phyloP scores from a whole-genome alignment of 2,797 vertebrate species.

The Diplodus sargus region DNA sequence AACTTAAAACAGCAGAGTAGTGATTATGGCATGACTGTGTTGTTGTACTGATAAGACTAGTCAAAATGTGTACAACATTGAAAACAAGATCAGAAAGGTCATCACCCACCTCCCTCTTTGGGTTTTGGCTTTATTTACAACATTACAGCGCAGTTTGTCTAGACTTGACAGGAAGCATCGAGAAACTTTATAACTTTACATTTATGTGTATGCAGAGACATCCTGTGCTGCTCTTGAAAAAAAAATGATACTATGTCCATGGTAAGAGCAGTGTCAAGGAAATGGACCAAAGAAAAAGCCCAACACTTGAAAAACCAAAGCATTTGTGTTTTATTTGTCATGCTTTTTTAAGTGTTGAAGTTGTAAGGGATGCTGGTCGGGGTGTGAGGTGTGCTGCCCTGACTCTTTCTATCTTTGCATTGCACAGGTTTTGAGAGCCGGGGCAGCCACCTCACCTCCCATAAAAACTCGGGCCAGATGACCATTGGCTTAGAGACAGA shows the following conservation, averaged over 20 bases:
- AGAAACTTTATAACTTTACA: background rate
- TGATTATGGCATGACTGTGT: background rate
- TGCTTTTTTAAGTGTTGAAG: slow-evolving; percentile 35
- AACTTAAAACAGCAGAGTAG: background rate
- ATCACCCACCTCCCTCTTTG: background rate
- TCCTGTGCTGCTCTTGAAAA: background rate
- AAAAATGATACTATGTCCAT: background rate
- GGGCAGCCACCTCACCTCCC: slow-evolving; percentile 82
- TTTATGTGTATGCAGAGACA: background rate
- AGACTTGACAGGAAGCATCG: background rate
- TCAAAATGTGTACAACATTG: background rate
- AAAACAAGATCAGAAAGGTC: background rate
- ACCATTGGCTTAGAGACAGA: slow-evolving; percentile 82
- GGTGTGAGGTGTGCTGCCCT: slow-evolving; percentile 86
- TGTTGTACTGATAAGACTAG: background rate
- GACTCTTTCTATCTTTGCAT: slow-evolving; percentile 90
- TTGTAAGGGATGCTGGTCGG: slow-evolving; percentile 67
- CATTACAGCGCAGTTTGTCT: background rate
- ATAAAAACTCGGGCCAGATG: slow-evolving; percentile 77
- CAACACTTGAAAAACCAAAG: background rate
- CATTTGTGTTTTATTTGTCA: slow-evolving; percentile 40
- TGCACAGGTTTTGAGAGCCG: slow-evolving; percentile 89
- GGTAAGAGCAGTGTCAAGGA: background rate
- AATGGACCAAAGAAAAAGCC: background rate
- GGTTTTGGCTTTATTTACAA: background rate